Evolutionary conservation across 2,113 vertebrate genomes (phyloP), one percentile per base, ranked within the genome.

Genomic region (Dicerorhinus sumatrensis): DNA sequence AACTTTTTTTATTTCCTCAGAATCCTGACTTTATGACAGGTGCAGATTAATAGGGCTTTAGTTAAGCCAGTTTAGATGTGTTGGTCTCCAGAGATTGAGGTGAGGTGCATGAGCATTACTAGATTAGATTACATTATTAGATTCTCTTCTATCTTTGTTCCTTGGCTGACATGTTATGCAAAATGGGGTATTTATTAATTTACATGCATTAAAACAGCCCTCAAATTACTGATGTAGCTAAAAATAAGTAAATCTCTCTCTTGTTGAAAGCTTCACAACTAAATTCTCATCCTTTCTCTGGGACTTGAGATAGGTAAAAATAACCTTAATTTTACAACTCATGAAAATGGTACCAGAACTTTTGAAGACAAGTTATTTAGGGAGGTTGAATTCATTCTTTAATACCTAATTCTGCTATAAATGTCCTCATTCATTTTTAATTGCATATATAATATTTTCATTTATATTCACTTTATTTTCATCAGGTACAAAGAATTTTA

Each of bases 401-500:
- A 90, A 85, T 87, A 72, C 10, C 27, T 76, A 75, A 67, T 87
- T 79, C 36, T 87, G 33, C 21, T 89, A 0, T 80, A 83, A 85
- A 42, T 92, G 33, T 94, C 86, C 46, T 60, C 21, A 67, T 58
- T 85, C 2, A n/a, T 65, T 97, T 98, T 91, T 93, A 1, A 73
- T 63, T 91, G 13, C 3, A 33, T 76, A 6, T 86, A 2, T 81
- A 82, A 63, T 88, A 48, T 85, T 88, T 95, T 76, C n/a, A 81
- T 51, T 88, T 46, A 88, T 95, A 1, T 76, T 96, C 48, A 3
- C 27, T 75, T 94, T 86, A 89, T 83, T 77, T 88, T 95, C 83
- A 0, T 0, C 51, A 99, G 99, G 98, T 99, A 79, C 99, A 99
- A 39, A 98, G 93, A 95, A 83, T 99, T 69, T 97, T 99, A n/a